Conservation (phyloP, 2,113 vertebrate species). For the Cygnus atratus region DNA sequence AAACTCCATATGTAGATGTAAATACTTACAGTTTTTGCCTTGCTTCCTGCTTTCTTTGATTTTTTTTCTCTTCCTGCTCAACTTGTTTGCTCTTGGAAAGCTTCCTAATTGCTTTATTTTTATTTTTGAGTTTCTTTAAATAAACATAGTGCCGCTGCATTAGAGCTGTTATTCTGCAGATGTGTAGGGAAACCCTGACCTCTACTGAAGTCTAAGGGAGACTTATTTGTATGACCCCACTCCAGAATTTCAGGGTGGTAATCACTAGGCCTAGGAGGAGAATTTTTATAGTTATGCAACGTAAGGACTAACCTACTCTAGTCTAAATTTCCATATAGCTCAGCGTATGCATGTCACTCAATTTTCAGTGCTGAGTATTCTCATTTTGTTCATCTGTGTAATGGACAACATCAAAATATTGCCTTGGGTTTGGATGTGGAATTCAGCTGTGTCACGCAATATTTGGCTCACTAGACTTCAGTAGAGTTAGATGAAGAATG, state of each 20-base stretch:
- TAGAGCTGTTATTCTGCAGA: neutral
- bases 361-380: neutral
- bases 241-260: neutral
- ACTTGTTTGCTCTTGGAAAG: neutral
- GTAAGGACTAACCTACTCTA: neutral
- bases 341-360: neutral
- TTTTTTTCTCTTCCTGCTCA: neutral
- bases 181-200: slow-evolving; percentile 10
- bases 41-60: slow-evolving; percentile 30
- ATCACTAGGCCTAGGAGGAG: neutral
- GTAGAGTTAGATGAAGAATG: neutral
- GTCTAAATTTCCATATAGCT: neutral
- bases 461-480: slow-evolving; percentile 40
- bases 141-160: neutral
- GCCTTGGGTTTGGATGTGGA: slow-evolving; percentile 7
- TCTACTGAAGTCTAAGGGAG: slow-evolving; percentile 8
- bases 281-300: neutral
- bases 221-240: neutral
- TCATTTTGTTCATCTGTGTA: neutral
- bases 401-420: neutral
- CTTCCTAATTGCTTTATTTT: slow-evolving; percentile 31
- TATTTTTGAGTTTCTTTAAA: slow-evolving; percentile 27
- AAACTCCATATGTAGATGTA: slow-evolving; percentile 30
- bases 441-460: slow-evolving; percentile 35
- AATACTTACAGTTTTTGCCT: slow-evolving; percentile 32